These are phyloP conservation scores for Neocrepidodera transversa DNA, from an alignment of 2,888 invertebrate species.

Conservation along the genomic window DNA sequence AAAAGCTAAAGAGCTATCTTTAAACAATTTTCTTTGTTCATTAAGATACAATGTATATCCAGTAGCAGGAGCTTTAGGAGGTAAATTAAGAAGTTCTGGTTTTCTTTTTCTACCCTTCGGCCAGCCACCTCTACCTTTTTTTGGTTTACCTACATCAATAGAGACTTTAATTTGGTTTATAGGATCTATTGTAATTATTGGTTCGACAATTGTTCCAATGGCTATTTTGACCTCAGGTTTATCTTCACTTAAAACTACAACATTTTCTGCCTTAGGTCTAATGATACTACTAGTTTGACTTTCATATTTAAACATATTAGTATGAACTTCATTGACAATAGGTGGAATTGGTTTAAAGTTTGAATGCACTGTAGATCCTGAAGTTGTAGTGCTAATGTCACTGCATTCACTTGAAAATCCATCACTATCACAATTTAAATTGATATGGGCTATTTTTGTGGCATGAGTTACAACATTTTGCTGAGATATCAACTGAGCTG, in stretches of 20 bases:
- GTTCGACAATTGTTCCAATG: conserved; percentile 15
- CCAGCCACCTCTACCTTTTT: conserved; percentile 66
- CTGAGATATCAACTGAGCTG: conserved; percentile 58
- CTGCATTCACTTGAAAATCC: conserved; percentile 58
- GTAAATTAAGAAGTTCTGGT: conserved; percentile 61
- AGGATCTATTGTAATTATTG: conserved; percentile 13
- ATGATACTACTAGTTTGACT: conserved; percentile 34
- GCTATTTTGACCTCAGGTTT: conserved; percentile 23
- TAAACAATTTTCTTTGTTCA: conserved; percentile 64
- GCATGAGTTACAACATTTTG: conserved; percentile 47
- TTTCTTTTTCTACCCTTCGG: conserved; percentile 68
- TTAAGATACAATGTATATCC: conserved; percentile 66
- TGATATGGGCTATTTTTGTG: conserved; percentile 31
- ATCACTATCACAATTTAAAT: conserved; percentile 55
- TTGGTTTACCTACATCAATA: conserved; percentile 43
- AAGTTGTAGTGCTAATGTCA: conserved; percentile 49
- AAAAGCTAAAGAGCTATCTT: conserved; percentile 62
- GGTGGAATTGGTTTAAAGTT: conserved; percentile 42
- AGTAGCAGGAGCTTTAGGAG: conserved; percentile 67
- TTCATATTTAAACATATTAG: conserved; percentile 37
- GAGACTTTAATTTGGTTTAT: conserved; percentile 32
- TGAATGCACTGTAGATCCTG: conserved; percentile 40
- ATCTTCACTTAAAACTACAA: conserved; percentile 8
- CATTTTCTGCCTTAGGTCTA: conserved; percentile 35
- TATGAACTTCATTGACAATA: conserved; percentile 37